A percentile compares a stretch with the other conserved stretches of the same genome.
Conservation (phyloP, 64 coral and sea anemone genomes). For the Pocillopora damicornis region DNA sequence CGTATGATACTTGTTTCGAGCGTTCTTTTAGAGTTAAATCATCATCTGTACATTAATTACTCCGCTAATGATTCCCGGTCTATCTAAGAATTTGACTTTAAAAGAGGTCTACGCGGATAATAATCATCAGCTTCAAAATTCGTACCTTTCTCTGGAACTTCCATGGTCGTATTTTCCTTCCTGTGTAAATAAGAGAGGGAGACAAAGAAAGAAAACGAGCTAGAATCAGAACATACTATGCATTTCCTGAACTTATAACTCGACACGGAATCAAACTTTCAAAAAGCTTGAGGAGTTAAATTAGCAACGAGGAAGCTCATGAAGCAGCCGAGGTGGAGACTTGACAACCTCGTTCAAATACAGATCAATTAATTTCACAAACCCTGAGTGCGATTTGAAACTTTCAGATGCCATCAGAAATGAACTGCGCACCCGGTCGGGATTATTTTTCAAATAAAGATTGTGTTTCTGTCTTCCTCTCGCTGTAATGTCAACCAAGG, state of each 20-base stretch:
- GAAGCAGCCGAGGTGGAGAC: background rate
- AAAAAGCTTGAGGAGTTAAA: background rate
- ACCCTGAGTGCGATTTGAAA: background rate
- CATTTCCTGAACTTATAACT: background rate
- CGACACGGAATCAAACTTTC: background rate
- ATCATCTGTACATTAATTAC: too few species aligned
- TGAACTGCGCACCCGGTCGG: background rate
- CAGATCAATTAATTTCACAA: background rate
- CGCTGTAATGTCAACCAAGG: background rate
- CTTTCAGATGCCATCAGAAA: background rate
- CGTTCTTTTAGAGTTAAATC: too few species aligned
- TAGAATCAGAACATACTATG: background rate
- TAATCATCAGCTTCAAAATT: background rate
- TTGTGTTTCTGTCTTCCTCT: background rate
- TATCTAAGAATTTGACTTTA: background rate
- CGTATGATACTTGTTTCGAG: too few species aligned
- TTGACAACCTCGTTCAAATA: background rate
- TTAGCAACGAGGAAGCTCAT: background rate
- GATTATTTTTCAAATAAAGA: background rate
- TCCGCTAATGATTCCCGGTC: background rate
- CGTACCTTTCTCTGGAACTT: background rate
- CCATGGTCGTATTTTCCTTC: background rate
- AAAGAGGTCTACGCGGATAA: background rate
- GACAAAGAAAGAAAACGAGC: background rate
- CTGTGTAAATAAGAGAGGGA: background rate